Conservation (phyloP, 2,888 invertebrate genomes). For the Sycophila texana region DNA sequence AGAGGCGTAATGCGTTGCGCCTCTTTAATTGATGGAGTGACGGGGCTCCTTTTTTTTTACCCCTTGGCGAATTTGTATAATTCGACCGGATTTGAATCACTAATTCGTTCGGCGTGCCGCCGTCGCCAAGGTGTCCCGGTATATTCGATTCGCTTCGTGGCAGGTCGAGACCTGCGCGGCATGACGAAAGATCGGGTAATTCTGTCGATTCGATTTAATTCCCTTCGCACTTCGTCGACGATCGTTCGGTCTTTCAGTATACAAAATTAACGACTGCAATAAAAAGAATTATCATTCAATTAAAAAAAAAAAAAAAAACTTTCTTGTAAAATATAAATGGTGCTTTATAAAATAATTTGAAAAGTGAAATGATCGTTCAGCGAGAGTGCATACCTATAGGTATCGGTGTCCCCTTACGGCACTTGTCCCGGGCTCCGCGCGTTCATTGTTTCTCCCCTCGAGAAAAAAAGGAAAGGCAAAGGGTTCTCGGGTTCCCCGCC, state of each 20-base stretch:
- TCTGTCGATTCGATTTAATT: background rate
- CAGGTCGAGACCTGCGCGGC: conserved; percentile 10
- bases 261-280: background rate
- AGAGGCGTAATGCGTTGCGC: conserved; percentile 32
- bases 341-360: background rate
- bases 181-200: background rate
- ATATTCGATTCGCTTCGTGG: background rate
- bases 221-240: no score
- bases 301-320: background rate
- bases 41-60: background rate
- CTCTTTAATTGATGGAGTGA: conserved; percentile 35
- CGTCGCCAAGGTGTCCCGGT: background rate
- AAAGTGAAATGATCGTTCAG: background rate
- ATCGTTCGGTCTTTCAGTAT: background rate
- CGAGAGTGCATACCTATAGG: background rate
- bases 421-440: background rate
- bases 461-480: background rate
- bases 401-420: background rate
- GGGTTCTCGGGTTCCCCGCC: conserved; percentile 3
- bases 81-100: conserved; percentile 28
- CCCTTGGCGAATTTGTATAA: background rate
- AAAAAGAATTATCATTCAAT: background rate
- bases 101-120: conserved; percentile 19
- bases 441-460: conserved; percentile 16
- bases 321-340: no score